Evolutionary conservation across 2,113 vertebrate species (phyloP).

Genomic region (Colius striatus): DNA sequence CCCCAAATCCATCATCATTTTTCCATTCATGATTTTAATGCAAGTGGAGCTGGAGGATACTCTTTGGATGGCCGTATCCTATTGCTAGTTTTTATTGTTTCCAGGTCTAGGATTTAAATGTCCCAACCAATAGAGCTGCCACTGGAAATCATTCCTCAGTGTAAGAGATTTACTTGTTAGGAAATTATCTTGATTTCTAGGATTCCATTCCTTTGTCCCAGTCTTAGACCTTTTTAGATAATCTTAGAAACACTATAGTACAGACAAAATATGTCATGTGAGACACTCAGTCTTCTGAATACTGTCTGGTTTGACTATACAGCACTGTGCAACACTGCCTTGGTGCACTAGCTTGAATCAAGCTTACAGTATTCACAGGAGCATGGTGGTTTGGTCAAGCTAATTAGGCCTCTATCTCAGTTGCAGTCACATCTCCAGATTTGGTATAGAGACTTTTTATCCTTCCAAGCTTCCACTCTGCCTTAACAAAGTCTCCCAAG

Average conservation of each 20-base stretch:
- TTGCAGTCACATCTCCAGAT: neutral
- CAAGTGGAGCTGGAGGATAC: neutral
- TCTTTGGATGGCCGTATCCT: neutral
- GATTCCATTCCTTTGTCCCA: neutral
- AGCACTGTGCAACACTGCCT: neutral
- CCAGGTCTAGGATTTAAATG: neutral
- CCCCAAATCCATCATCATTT: neutral
- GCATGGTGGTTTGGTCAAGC: neutral
- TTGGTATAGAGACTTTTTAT: neutral
- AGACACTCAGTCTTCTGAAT: neutral
- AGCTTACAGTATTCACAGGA: neutral
- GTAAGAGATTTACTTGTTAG: neutral
- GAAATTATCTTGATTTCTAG: neutral
- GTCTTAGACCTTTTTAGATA: neutral
- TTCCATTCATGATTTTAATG: accelerated
- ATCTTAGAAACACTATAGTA: neutral
- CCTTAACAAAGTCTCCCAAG: neutral
- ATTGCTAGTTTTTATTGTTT: neutral
- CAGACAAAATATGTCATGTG: neutral
- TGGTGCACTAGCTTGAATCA: neutral
- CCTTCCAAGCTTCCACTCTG: neutral
- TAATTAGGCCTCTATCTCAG: neutral
- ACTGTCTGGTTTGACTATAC: neutral
- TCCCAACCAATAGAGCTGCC: neutral
- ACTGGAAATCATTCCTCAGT: neutral